A percentile compares a stretch with the other conserved stretches of the same genome.
phyloP scores from a whole-genome alignment of 2,888 invertebrate species.

The Spilosoma lubricipeda region DNA sequence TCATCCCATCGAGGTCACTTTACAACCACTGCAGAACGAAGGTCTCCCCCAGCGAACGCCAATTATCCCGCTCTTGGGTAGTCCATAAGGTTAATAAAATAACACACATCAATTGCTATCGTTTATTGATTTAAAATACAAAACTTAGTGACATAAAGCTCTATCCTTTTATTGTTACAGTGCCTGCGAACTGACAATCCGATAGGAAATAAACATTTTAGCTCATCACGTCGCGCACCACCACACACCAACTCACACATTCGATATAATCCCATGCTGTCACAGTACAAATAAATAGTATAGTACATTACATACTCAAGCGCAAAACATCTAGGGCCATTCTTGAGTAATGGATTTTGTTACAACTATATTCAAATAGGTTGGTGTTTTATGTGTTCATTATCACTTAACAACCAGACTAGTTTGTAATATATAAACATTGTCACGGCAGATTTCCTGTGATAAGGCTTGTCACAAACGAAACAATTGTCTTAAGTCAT shows the following conservation, averaged over 20 bases:
- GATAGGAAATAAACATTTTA: slow-evolving; percentile 85
- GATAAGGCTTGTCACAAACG: slow-evolving; percentile 42
- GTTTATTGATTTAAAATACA: slow-evolving; percentile 87
- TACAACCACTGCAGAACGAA: too few relatives aligned
- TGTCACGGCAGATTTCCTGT: slow-evolving; percentile 67
- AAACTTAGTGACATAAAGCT: slow-evolving; percentile 87
- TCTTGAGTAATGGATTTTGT: slow-evolving; percentile 71
- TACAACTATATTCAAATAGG: slow-evolving; percentile 70
- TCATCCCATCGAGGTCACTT: too few relatives aligned
- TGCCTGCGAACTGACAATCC: slow-evolving; percentile 86
- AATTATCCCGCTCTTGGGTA: too few relatives aligned
- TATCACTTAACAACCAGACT: slow-evolving; percentile 63
- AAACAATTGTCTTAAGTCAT: slow-evolving; percentile 47
- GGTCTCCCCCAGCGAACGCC: too few relatives aligned
- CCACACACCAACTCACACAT: slow-evolving; percentile 64
- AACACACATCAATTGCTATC: slow-evolving; percentile 79
- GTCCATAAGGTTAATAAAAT: slow-evolving; percentile 54
- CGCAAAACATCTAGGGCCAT: slow-evolving; percentile 78
- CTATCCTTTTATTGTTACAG: slow-evolving; percentile 87
- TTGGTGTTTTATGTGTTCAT: slow-evolving; percentile 67
- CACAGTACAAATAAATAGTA: slow-evolving; percentile 82
- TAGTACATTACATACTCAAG: slow-evolving; percentile 72
- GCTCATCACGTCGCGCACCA: slow-evolving; percentile 74
- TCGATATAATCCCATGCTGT: slow-evolving; percentile 68
- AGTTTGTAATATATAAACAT: slow-evolving; percentile 58